Evolutionary conservation across 2,888 invertebrate species (phyloP).

Genomic region (Plebejus anna): DNA sequence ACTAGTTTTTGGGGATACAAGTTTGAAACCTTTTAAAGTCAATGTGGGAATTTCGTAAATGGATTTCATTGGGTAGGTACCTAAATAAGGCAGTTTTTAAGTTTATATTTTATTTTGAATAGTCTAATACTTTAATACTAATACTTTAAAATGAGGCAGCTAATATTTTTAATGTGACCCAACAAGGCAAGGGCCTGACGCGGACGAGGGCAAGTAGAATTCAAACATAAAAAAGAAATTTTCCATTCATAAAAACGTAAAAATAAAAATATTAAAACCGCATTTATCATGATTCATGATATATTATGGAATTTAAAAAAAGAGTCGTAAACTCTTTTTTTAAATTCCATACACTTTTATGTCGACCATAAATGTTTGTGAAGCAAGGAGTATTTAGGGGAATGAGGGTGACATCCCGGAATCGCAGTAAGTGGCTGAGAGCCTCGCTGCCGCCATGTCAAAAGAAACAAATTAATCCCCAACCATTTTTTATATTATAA

Average conservation of each 20-base stretch:
- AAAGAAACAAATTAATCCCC: constrained; percentile 25
- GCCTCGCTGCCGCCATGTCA: neutral
- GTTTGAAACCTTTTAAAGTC: neutral
- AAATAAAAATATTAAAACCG: neutral
- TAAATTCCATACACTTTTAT: neutral
- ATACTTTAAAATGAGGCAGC: too few relatives aligned
- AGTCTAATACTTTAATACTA: too few relatives aligned
- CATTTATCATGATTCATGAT: neutral
- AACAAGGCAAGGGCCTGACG: too few relatives aligned
- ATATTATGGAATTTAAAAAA: constrained; percentile 4
- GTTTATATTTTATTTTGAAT: too few relatives aligned
- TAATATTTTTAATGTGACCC: neutral
- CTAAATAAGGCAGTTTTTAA: neutral
- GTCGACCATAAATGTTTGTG: constrained; percentile 10
- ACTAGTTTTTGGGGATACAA: neutral
- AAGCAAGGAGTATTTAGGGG: neutral
- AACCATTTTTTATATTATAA: constrained; percentile 1
- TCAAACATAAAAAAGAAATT: neutral
- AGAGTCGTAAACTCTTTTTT: neutral
- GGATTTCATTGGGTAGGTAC: neutral
- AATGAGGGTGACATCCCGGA: constrained; percentile 12
- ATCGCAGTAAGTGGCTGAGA: constrained; percentile 15
- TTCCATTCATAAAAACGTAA: neutral
- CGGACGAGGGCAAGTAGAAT: neutral
- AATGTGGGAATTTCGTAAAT: neutral